phyloP scores from a whole-genome alignment of 2,113 vertebrate genomes.

The Sceloporus undulatus region DNA sequence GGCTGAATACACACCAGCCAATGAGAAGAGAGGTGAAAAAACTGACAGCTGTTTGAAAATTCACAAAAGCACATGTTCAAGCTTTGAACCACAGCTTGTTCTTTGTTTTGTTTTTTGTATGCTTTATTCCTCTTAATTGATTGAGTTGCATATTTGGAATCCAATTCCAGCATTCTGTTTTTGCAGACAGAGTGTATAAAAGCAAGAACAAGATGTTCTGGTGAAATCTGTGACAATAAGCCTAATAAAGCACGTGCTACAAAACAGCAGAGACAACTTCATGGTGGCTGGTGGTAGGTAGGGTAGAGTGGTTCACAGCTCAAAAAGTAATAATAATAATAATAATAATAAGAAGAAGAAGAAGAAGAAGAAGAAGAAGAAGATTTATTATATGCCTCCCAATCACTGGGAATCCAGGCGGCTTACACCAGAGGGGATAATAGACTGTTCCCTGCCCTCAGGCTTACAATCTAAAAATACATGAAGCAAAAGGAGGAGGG shows the following conservation, averaged over 20 bases:
- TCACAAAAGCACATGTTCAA: conserved; percentile 45
- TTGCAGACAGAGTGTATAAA: neutral
- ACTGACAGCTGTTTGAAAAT: conserved; percentile 45
- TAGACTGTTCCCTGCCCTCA: too few relatives aligned
- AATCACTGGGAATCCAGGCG: too few relatives aligned
- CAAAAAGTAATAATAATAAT: neutral
- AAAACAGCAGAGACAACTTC: neutral
- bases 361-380: too few relatives aligned
- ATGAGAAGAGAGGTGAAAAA: conserved; percentile 59
- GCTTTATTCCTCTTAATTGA: conserved; percentile 35
- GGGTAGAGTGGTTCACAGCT: neutral
- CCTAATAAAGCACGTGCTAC: conserved; percentile 9
- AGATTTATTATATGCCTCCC: too few relatives aligned
- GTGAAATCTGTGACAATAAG: conserved; percentile 21
- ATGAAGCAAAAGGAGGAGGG: too few relatives aligned
- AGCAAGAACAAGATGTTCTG: conserved; percentile 25
- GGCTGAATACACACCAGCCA: conserved; percentile 13
- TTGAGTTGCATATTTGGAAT: conserved; percentile 51
- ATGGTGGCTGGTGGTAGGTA: neutral
- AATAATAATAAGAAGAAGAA: too few relatives aligned
- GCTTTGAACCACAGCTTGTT: conserved; percentile 59
- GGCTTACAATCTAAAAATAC: too few relatives aligned
- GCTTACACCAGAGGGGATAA: too few relatives aligned
- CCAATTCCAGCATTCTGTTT: conserved; percentile 56
- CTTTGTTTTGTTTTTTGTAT: conserved; percentile 48